Evolutionary conservation across 1,140 invertebrate species (phyloP), one percentile per base, ranked within the genome.

Genomic region (Sipha flava): DNA sequence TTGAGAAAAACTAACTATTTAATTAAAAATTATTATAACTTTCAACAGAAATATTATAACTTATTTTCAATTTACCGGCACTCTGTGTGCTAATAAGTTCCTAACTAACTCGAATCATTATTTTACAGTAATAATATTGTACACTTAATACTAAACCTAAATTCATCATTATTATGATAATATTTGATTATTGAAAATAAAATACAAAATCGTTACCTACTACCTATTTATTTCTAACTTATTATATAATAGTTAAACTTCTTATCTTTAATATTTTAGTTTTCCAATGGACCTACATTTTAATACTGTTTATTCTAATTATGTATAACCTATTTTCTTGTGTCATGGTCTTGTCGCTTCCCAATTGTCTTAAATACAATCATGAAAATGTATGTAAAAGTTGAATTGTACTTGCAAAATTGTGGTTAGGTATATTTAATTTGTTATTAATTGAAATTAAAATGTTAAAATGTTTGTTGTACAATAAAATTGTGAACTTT

Each of bases 381-480:
- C 70, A 75, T 75, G 70, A 54, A 75, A 31, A 54, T 75, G 70
- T 54, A 75, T 75, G 70, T 54, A 52, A 54, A 75, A 54, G 45
- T 75, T 52, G 18, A 47, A 75, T 47, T 75, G 47, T 54, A 54
- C 45, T 54, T 54, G 70, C 29, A 6, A 75, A 75, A 52, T 21
- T n/a, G 12, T 75, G 70, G 37, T 75, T 75, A 75, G 70, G 45
- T 72, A 54, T 75, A 21, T 75, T 75, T 75, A 12, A 37, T 52
- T 73, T 54, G 49, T 75, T 75, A 52, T 52, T 37, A 73, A 52
- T 52, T 49, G 49, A 49, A 21, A 34, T 34, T 73, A 52, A 73
- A 75, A 52, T 52, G 34, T 52, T 75, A 52, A 54, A 47, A 70
- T 70, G 66, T 70, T 70, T 75, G 70, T 75, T 75, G 70, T 75